A percentile compares a stretch with the other conserved stretches of the same genome.
Conservation (phyloP, 2,113 vertebrate species). For the Cephalopterus ornatus region DNA sequence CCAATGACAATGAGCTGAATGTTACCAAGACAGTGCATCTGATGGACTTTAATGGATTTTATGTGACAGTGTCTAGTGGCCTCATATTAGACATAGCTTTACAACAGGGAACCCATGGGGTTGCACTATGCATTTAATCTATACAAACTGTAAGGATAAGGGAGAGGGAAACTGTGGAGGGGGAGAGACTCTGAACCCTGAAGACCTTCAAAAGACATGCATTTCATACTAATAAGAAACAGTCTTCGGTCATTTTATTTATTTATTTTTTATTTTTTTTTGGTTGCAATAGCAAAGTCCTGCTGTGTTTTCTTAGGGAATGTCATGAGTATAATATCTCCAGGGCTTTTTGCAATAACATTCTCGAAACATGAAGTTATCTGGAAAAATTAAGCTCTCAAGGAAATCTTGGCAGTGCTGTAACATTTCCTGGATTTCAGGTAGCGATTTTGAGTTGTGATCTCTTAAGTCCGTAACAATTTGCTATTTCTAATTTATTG, state of each 20-base stretch:
- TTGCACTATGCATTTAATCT: conserved; percentile 66
- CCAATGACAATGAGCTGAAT: conserved; percentile 66
- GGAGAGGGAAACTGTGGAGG: conserved; percentile 38
- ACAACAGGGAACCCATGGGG: conserved; percentile 66
- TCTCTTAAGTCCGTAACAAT: conserved; percentile 82
- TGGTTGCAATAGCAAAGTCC: background rate
- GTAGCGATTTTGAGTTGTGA: conserved; percentile 77
- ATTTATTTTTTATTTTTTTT: background rate
- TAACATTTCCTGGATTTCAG: conserved; percentile 73
- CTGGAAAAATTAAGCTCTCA: conserved; percentile 73
- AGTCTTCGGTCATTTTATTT: background rate
- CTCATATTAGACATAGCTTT: conserved; percentile 69
- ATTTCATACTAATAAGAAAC: conserved; percentile 56
- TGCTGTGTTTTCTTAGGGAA: background rate
- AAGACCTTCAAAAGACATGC: conserved; percentile 66
- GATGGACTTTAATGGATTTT: conserved; percentile 74
- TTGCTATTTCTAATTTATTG: conserved; percentile 89
- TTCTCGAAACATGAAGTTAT: conserved; percentile 35
- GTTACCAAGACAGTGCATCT: conserved; percentile 68
- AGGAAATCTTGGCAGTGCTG: conserved; percentile 65
- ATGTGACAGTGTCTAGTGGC: conserved; percentile 65
- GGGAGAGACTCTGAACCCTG: conserved; percentile 57
- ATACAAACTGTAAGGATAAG: conserved; percentile 59
- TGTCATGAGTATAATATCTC: background rate
- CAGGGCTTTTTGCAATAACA: conserved; percentile 37